Base-by-base conservation (phyloP, 2,797 vertebrate species). In the Enteromius paludinosus region DNA sequence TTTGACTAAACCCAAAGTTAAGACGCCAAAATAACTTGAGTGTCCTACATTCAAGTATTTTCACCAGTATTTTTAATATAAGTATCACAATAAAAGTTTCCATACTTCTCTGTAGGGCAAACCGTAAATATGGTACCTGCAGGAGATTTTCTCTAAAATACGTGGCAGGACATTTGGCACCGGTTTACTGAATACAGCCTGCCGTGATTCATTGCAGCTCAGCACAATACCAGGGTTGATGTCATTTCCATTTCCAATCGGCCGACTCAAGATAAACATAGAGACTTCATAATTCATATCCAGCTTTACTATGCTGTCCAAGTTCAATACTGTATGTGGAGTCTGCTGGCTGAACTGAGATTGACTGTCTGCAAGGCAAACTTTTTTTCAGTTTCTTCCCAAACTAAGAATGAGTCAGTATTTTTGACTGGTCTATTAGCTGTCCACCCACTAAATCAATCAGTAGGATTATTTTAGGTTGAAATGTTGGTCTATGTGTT, bases 171-270 rank as follows among this genome's bases (percentile, higher is more conserved):
- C 30, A 45, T 59, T 59, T 56, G 65, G 78, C 66, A 20, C 18
- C n/a, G 54, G 38, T 73, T 81, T 72, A 73, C 69, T 64, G 69
- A 81, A 81, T 45, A 35, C n/a, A 72, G 59, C n/a, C 59, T 49
- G 43, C n/a, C n/a, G 14, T 82, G 81, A 76, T 82, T 77, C 52
- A 83, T 77, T 83, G 65, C 72, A 82, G 49, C 71, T 68, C 61
- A 38, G 35, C 80, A 74, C 71, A 82, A 52, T 65, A 66, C 72
- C 49, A 43, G 72, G 5, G 23, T 61, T 77, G 64, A 77, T 74
- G 72, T 68, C 20, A 83, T 76, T 83, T 76, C 81, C 73, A 54
- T 75, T 54, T 76, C 81, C 72, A 75, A 82, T 76, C 81, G 64
- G 45, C 38, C 18, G 25, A 20, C 62, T 76, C 62, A 69, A 82